Percentiles rank a stretch among this genome's conserved stretches.
Evolutionary conservation across 2,888 invertebrate species (phyloP).

Genomic region (Tridacna crocea): DNA sequence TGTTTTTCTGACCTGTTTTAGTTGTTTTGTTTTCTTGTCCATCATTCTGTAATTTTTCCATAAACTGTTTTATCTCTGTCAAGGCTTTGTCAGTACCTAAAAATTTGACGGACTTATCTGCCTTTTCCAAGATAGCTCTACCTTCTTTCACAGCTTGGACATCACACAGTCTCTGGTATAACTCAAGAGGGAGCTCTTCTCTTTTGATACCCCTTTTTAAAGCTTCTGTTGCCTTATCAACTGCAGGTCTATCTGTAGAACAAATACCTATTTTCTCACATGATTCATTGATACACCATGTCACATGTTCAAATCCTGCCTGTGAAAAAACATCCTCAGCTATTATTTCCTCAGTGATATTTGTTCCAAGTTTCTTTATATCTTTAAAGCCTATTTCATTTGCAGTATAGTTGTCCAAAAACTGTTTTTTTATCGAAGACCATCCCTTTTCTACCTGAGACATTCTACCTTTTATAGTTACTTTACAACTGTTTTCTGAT

Average conservation of each 20-base stretch:
- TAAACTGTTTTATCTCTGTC: neutral
- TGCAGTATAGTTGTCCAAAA: neutral
- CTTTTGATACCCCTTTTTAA: neutral
- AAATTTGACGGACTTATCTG: neutral
- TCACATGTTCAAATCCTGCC: neutral
- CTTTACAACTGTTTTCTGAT: neutral
- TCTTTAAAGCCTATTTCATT: slow-evolving; percentile 12
- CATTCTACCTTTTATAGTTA: neutral
- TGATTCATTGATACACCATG: neutral
- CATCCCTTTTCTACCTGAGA: neutral
- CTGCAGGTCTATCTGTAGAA: neutral
- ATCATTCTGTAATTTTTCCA: neutral
- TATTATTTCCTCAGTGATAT: neutral
- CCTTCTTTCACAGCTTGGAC: neutral
- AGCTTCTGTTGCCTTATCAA: neutral
- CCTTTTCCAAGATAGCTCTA: neutral
- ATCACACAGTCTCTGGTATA: neutral
- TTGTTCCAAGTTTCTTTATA: neutral
- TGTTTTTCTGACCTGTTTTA: neutral
- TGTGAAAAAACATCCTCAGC: neutral
- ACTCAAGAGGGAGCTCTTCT: neutral
- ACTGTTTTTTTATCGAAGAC: neutral
- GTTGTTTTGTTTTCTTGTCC: neutral
- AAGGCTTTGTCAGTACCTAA: neutral
- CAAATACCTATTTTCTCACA: slow-evolving; percentile 1